These are phyloP conservation scores for Heterodera carotae DNA, from an alignment of 1,140 invertebrate species.

Conservation along the genomic window DNA sequence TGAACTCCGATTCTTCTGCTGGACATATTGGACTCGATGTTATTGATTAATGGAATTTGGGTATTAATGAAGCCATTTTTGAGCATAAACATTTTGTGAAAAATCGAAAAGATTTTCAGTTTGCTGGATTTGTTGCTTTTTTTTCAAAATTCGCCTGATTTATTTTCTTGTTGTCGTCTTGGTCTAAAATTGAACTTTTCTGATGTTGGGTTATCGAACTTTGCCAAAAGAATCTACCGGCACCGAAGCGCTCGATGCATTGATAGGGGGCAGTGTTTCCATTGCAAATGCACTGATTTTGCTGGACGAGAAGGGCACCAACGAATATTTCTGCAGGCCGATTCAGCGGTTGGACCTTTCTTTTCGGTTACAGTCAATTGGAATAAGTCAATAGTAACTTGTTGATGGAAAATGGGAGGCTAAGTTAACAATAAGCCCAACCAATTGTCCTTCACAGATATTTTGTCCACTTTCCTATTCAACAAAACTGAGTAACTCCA, in stretches of 20 bases:
- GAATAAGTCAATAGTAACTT: too few species aligned
- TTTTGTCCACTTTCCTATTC: too few species aligned
- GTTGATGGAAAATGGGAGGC: too few species aligned
- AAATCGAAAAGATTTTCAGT: too few species aligned
- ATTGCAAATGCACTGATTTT: conserved; percentile 1
- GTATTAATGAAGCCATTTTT: too few species aligned
- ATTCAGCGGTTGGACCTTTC: background rate
- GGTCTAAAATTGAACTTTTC: background rate
- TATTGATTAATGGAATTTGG: background rate
- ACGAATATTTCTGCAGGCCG: background rate
- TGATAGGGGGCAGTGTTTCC: background rate
- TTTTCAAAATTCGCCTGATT: background rate
- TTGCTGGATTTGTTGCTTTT: background rate
- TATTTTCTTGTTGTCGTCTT: background rate
- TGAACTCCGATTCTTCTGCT: background rate
- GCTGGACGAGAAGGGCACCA: conserved; percentile 5
- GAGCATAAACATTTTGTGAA: too few species aligned
- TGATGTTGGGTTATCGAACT: background rate
- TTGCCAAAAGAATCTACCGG: background rate
- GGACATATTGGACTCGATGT: background rate
- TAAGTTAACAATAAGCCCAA: too few species aligned
- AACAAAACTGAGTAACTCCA: too few species aligned
- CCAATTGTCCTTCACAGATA: too few species aligned
- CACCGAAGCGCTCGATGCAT: conserved; percentile 1
- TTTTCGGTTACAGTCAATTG: too few species aligned